Base-by-base conservation (phyloP, 2,113 vertebrate genomes). In the Ranitomeya variabilis region DNA sequence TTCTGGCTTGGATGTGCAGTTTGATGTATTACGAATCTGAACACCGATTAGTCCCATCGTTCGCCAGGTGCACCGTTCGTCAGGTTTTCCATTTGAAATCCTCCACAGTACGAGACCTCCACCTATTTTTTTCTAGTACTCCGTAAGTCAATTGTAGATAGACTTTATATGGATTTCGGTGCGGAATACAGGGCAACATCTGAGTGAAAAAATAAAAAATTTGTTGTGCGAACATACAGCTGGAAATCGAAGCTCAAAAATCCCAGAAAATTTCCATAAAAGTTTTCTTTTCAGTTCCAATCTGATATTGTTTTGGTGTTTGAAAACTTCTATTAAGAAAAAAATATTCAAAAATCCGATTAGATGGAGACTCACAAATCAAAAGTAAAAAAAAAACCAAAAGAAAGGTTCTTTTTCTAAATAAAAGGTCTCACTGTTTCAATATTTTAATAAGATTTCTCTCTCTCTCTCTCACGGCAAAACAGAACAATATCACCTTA, bases 401-500 rank as follows among this genome's bases (percentile, higher is more conserved):
- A 64, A 18, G 0, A 16, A 1, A 80, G 2, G 8, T 60, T 14
- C 18, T 21, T 31, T 31, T 31, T 54, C 7, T 54, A 84, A 71
- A 54, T 71, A 55, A 69, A 55, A 51, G 51, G 21, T 71, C 51
- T 83, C 13, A 5, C 55, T 66, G 64, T 69, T 71, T 71, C 82
- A 84, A 71, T 71, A 84, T 69, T 84, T 23, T 21, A 69, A 69
- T 69, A n/a, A 6, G 66, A 69, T 52, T 67, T 54, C 51, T 52
- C 18, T 51, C 18, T 51, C 26, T 31, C 26, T 31, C 26, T 31
- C 26, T 67, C 52, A 23, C 12, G 14, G 9, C 81, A 83, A 66
- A 62, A 69, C 62, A 69, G 81, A 52, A 83, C 51, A 84, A 84
- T 83, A 83, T 52, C 59, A 51, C 82, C 82, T 84, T 26, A 55